Base-by-base conservation (phyloP, 2,113 vertebrate species). In the Xiphorhynchus elegans region DNA sequence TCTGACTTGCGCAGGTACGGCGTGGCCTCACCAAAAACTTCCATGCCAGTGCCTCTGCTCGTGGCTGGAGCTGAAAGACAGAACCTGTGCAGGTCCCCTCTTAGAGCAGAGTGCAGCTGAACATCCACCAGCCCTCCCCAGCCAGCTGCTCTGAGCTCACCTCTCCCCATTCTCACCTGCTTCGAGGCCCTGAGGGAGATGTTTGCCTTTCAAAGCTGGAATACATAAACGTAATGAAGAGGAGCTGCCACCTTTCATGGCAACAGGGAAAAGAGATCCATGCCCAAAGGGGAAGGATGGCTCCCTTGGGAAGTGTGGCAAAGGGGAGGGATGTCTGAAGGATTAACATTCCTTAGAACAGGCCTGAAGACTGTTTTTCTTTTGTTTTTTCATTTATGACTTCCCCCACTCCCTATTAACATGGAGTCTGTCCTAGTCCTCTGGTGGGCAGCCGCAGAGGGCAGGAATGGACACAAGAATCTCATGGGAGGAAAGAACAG, bases 1-100 rank as follows among this genome's bases (percentile, higher is more conserved):
- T 98, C 98, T 0, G 98, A 97, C 70, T 98, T 99, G 16, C 98
- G 97, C 69, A 99, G 98, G 95, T 97, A 99, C 3, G 97, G 62
- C 1, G 98, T 97, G 0, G 98, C 98, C 12, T 96, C 96, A 49
- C 98, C 98, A 1, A 96, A 99, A 60, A 97, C 77, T 84, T 98
- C 97, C 98, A 99, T 98, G 59, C 96, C 98, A 6, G 89, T n/a
- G 3, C 98, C 98, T 1, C 95, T 97, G 66, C 98, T 98, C 98
- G 98, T 98, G 92, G 75, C 78, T 96, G 66, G 52, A 58, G 66
- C 98, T 98, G 95, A 55, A 95, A 95, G 70, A 80, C 55, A 93
- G 35, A 78, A 46, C 31, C 37, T 68, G 89, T 40, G 37, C 37
- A 40, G 56, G 10, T 29, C 8, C 24, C 25, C 24, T n/a, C 39